These are phyloP conservation scores for Crotalus adamanteus DNA, from an alignment of 2,797 vertebrate genomes.

Conservation along the genomic window DNA sequence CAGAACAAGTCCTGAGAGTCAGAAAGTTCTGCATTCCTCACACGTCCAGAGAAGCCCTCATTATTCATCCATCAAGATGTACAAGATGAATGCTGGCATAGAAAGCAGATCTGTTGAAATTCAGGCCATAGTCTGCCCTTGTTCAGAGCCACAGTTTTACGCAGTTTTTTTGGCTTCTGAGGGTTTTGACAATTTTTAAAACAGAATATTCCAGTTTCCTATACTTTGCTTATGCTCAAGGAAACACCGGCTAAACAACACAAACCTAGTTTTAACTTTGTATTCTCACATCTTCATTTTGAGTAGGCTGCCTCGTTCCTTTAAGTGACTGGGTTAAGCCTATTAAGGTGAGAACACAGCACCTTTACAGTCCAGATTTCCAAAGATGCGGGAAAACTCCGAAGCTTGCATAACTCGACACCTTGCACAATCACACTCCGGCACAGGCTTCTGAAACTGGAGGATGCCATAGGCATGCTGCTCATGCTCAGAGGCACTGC, in stretches of 20 bases:
- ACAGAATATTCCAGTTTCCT: not conserved
- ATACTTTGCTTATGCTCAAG: not conserved
- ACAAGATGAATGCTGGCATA: not conserved
- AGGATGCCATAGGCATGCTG: not conserved
- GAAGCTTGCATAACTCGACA: not conserved
- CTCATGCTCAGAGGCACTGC: not conserved
- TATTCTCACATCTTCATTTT: not conserved
- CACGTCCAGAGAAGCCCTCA: not conserved
- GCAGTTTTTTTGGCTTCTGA: not conserved
- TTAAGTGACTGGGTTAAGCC: not conserved
- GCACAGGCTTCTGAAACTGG: not conserved
- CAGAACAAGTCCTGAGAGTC: not conserved
- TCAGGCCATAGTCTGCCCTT: not conserved
- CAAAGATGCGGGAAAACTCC: not conserved
- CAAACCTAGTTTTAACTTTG: not conserved
- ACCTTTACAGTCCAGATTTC: not conserved
- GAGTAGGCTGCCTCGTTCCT: not conserved
- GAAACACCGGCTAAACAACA: not conserved
- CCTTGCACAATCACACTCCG: not conserved
- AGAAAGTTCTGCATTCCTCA: not conserved
- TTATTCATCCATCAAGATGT: not conserved
- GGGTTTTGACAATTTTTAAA: not conserved
- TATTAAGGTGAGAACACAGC: not conserved
- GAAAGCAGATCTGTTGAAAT: not conserved
- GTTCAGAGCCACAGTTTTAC: not conserved